Evolutionary conservation across 1,140 invertebrate species (phyloP).

Genomic region (Neodiprion fabricii): DNA sequence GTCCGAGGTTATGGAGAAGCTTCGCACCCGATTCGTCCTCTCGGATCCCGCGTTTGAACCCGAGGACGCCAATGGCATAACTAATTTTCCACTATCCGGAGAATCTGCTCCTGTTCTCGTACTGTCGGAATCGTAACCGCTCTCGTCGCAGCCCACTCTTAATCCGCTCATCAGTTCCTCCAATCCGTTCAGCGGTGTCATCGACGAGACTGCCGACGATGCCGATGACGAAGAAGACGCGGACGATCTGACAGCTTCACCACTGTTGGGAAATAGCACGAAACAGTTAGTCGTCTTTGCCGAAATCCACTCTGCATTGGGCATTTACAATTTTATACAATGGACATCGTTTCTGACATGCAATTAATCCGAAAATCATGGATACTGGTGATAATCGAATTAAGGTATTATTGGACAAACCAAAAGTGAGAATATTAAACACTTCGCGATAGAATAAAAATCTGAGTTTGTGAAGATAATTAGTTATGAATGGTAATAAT

Average conservation of each 20-base stretch:
- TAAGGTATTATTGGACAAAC: no score
- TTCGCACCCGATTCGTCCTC: conserved; percentile 24
- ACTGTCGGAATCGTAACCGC: conserved; percentile 72
- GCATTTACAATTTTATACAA: no score
- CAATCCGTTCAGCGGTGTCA: conserved; percentile 39
- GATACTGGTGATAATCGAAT: no score
- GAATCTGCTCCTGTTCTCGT: conserved; percentile 66
- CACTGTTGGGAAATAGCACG: conserved; percentile 23
- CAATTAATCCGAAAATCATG: not conserved
- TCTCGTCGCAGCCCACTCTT: conserved; percentile 65
- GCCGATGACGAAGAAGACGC: conserved; percentile 22
- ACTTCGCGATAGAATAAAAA: no score
- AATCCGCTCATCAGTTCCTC: conserved; percentile 58
- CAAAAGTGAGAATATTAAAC: no score
- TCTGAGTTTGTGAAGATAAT: no score
- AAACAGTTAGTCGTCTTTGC: not conserved
- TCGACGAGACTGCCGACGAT: not conserved
- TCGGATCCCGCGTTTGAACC: not conserved
- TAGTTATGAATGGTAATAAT: no score
- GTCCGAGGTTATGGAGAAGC: conserved; percentile 48
- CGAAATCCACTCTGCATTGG: not conserved
- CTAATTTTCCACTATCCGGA: conserved; percentile 54
- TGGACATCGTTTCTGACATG: no score
- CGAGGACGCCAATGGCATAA: conserved; percentile 35
- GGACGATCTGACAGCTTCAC: conserved; percentile 36